phyloP scores from a whole-genome alignment of 2,113 vertebrate species.

The Carollia perspicillata region DNA sequence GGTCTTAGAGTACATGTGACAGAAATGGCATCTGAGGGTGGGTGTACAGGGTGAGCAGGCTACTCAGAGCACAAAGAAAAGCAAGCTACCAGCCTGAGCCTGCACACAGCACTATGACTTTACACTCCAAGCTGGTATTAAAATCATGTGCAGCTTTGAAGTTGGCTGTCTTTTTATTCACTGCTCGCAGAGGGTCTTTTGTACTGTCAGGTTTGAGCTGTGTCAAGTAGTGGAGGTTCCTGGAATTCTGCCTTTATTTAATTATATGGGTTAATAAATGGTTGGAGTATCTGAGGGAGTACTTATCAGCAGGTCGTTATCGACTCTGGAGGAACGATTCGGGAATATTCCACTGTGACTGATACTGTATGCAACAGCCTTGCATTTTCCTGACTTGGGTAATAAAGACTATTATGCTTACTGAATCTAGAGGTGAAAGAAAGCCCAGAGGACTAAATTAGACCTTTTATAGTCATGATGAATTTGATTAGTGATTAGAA shows the following conservation, averaged over 20 bases:
- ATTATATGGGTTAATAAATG: conserved; percentile 13
- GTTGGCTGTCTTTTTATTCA: background rate
- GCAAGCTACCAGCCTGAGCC: background rate
- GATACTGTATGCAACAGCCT: background rate
- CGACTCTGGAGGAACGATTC: background rate
- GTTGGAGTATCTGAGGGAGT: background rate
- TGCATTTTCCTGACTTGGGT: conserved; percentile 31
- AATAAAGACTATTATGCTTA: conserved; percentile 7
- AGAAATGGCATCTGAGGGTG: background rate
- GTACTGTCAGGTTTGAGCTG: background rate
- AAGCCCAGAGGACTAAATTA: background rate
- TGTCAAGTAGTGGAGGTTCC: background rate
- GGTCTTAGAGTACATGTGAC: background rate
- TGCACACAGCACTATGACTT: background rate
- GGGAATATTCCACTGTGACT: conserved; percentile 16
- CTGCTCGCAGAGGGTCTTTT: background rate
- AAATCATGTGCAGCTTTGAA: background rate
- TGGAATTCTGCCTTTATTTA: background rate
- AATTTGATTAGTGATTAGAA: conserved; percentile 21
- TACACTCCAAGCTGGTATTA: background rate
- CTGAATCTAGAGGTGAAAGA: conserved; percentile 29
- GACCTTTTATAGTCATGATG: background rate
- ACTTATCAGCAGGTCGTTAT: conserved; percentile 27
- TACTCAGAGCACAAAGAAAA: background rate
- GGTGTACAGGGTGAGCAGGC: accelerated